phyloP scores from a whole-genome alignment of 2,888 invertebrate species.

The Drosophila rellima region DNA sequence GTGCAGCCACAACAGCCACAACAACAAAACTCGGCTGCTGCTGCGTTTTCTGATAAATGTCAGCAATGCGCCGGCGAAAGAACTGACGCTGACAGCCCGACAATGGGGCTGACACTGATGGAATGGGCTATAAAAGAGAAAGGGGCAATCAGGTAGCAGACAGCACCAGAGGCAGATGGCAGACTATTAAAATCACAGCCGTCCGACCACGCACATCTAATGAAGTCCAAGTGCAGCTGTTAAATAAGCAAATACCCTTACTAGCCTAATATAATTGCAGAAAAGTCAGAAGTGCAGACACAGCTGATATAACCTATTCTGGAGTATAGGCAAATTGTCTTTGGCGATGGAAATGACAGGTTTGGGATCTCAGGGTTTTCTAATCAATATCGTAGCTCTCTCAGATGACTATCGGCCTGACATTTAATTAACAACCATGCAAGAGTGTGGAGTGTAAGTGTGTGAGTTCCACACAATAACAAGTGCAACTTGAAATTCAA shows the following conservation, averaged over 20 bases:
- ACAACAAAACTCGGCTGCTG: constrained; percentile 37
- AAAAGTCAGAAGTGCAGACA: not conserved
- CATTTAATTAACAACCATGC: constrained; percentile 66
- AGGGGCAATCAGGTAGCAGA: constrained; percentile 35
- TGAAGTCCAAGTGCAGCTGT: constrained; percentile 5
- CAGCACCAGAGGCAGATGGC: constrained; percentile 31
- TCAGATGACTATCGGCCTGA: constrained; percentile 57
- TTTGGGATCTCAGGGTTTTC: constrained; percentile 7
- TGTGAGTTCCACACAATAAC: constrained; percentile 10
- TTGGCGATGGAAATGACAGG: constrained; percentile 45
- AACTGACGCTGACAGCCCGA: constrained; percentile 53
- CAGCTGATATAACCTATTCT: not conserved
- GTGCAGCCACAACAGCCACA: constrained; percentile 36
- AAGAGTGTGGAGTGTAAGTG: not conserved
- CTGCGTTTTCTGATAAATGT: constrained; percentile 65
- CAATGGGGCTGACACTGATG: constrained; percentile 68
- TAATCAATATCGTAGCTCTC: constrained; percentile 48
- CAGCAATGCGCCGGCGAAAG: constrained; percentile 32
- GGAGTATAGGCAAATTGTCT: constrained; percentile 1
- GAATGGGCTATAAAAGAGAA: constrained; percentile 25
- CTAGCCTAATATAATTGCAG: not conserved
- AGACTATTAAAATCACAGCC: constrained; percentile 46
- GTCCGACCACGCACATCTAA: constrained; percentile 12
- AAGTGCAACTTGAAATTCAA: constrained; percentile 15
- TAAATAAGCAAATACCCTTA: constrained; percentile 23